Conservation (phyloP, 2,113 vertebrate genomes). For the Cervus canadensis region DNA sequence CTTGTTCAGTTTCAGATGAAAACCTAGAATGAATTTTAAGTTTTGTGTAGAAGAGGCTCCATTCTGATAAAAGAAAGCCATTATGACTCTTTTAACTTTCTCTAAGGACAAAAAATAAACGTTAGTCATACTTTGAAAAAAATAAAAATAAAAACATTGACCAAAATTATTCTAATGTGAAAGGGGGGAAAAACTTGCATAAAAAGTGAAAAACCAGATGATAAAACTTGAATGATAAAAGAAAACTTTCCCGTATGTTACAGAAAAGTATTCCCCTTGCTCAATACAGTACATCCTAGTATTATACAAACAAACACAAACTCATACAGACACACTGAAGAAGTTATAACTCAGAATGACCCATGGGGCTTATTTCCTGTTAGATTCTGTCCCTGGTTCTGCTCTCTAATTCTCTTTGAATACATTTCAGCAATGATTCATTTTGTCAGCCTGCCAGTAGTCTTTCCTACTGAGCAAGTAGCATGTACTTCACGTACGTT, state of each 20-base stretch:
- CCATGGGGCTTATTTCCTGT: constrained; percentile 59
- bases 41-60: background rate
- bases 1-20: background rate
- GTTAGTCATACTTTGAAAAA: background rate
- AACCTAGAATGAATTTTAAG: constrained; percentile 16
- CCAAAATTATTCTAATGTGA: background rate
- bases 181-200: constrained; percentile 3
- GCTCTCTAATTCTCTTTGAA: constrained; percentile 47
- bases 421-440: constrained; percentile 58
- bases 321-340: constrained; percentile 23
- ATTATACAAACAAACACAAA: constrained; percentile 63
- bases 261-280: constrained; percentile 49
- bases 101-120: background rate
- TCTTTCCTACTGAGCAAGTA: constrained; percentile 1
- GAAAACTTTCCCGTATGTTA: constrained; percentile 44
- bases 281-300: constrained; percentile 49
- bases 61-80: background rate
- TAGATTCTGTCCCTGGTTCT: background rate
- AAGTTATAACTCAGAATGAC: constrained; percentile 53
- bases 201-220: constrained; percentile 53
- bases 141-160: background rate
- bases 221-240: constrained; percentile 37
- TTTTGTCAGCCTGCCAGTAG: constrained; percentile 47
- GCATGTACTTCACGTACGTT: constrained; percentile 57
- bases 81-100: background rate